These are phyloP conservation scores for Drosophila meridiana DNA, from an alignment of 2,888 invertebrate genomes.

Conservation along the genomic window DNA sequence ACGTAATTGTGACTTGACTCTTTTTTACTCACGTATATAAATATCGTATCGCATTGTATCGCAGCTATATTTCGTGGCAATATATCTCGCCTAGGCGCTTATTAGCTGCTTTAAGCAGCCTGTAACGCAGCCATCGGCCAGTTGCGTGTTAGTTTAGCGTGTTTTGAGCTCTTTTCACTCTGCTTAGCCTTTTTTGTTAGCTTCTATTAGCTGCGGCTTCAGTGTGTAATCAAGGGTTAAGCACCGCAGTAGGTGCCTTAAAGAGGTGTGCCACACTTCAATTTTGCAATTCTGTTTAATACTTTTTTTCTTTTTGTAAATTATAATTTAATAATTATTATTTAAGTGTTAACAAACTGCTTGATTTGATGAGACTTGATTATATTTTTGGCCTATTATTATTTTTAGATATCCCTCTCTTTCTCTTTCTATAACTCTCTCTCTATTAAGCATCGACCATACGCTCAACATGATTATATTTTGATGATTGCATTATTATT, in stretches of 20 bases:
- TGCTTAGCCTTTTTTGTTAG: conserved; percentile 6
- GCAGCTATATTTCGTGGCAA: conserved; percentile 31
- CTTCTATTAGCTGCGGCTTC: conserved; percentile 38
- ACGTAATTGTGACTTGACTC: conserved; percentile 69
- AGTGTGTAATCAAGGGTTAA: conserved; percentile 60
- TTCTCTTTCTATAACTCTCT: too few species aligned
- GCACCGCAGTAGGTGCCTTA: conserved; percentile 22
- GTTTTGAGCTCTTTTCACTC: conserved; percentile 22
- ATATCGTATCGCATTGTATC: conserved; percentile 4
- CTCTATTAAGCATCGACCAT: too few species aligned
- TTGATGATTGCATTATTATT: background rate
- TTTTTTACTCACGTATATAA: conserved; percentile 9
- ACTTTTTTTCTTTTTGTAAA: conserved; percentile 4
- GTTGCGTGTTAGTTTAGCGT: conserved; percentile 72
- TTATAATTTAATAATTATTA: conserved; percentile 24
- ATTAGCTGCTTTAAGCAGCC: conserved; percentile 71
- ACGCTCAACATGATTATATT: background rate
- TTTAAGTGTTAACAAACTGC: background rate
- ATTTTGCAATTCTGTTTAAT: background rate
- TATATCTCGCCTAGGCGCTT: conserved; percentile 55
- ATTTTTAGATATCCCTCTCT: background rate
- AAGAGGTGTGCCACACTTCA: conserved; percentile 38
- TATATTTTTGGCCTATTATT: background rate
- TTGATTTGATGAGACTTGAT: background rate
- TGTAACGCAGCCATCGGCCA: conserved; percentile 43